phyloP scores from a whole-genome alignment of 1,140 invertebrate species.

The Penaeus vannamei region DNA sequence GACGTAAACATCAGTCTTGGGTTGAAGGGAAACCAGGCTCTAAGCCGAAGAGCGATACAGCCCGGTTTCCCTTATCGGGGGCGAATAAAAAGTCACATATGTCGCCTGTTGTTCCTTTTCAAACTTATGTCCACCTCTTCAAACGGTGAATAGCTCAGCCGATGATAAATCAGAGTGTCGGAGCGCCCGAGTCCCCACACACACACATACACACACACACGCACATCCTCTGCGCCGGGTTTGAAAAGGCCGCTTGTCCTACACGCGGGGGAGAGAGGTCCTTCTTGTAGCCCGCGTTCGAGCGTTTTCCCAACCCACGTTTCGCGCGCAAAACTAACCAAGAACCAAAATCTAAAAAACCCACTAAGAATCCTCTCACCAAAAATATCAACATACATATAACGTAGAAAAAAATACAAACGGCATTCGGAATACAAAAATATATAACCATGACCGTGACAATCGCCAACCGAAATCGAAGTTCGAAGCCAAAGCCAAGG shows the following conservation, averaged over 20 bases:
- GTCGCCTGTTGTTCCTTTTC: slow-evolving; percentile 52
- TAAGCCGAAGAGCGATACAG: neutral
- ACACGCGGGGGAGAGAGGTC: neutral
- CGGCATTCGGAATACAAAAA: no score
- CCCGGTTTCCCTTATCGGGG: neutral
- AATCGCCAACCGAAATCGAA: no score
- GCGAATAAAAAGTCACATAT: neutral
- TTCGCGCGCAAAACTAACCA: no score
- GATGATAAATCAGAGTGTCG: slow-evolving; percentile 56
- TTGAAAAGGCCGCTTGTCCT: slow-evolving; percentile 49
- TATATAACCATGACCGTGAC: no score
- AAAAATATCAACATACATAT: no score
- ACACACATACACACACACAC: slow-evolving; percentile 44
- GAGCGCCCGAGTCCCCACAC: neutral
- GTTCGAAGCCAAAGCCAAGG: no score
- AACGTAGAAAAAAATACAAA: no score
- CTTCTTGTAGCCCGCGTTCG: no score
- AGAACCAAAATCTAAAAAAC: no score
- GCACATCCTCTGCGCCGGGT: slow-evolving; percentile 9
- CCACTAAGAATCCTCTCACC: no score
- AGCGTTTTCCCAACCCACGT: no score
- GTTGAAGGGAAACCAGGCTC: neutral
- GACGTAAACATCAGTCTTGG: neutral
- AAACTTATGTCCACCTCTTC: slow-evolving; percentile 55
- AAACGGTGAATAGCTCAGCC: slow-evolving; percentile 41